Evolutionary conservation across 2,113 vertebrate genomes (phyloP).

Genomic region (Cinclus cinclus): DNA sequence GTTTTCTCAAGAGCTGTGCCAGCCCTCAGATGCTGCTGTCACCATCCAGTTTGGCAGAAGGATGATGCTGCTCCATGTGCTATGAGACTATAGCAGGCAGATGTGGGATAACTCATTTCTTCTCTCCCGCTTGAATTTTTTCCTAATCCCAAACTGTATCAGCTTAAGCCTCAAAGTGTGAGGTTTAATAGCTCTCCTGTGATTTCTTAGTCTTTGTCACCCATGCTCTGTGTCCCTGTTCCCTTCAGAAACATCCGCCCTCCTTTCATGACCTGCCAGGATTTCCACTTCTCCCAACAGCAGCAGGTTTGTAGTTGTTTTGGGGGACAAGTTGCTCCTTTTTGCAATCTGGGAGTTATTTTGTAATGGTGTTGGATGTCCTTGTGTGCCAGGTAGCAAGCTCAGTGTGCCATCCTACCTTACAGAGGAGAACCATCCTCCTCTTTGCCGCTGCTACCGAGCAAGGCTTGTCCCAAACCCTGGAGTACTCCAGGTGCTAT

Average conservation of each 20-base stretch:
- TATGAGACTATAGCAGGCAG: not conserved
- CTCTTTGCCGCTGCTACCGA: fast-evolving
- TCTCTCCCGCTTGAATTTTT: not conserved
- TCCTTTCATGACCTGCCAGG: not conserved
- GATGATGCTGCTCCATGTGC: fast-evolving
- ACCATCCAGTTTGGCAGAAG: not conserved
- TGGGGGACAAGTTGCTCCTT: not conserved
- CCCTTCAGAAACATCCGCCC: not conserved
- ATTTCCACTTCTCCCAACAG: not conserved
- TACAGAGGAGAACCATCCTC: fast-evolving
- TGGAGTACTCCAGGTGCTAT: not conserved
- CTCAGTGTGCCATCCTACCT: fast-evolving
- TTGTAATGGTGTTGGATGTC: not conserved
- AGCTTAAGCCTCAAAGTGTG: conserved; percentile 11
- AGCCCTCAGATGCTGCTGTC: not conserved
- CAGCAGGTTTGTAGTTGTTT: not conserved
- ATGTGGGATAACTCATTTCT: not conserved
- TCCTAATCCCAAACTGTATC: conserved; percentile 44
- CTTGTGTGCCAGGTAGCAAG: not conserved
- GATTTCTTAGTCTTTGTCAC: conserved; percentile 24
- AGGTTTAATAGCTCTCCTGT: conserved; percentile 36
- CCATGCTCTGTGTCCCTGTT: fast-evolving
- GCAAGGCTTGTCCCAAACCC: not conserved
- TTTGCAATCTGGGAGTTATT: not conserved
- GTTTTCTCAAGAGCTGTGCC: not conserved